These are phyloP conservation scores for Tetramorium simillimum DNA, from an alignment of 1,140 invertebrate species.

Conservation along the genomic window DNA sequence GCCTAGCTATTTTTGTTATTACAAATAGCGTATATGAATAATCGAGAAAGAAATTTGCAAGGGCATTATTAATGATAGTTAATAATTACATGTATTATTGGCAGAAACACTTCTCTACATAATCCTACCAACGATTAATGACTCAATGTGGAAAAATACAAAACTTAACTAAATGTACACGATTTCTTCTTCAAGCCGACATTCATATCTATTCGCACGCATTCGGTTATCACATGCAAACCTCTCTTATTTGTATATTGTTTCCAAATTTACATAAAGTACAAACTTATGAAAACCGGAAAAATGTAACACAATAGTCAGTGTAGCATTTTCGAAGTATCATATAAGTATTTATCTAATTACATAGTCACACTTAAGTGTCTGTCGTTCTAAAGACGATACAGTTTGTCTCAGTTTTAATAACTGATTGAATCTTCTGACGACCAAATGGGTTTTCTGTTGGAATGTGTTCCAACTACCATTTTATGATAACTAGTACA, in stretches of 20 bases:
- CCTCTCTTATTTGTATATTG: constrained; percentile 70
- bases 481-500: constrained; percentile 37
- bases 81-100: constrained; percentile 80
- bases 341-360: constrained; percentile 80
- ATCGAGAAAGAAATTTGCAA: constrained; percentile 69
- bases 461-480: constrained; percentile 76
- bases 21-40: constrained; percentile 73
- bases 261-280: constrained; percentile 84
- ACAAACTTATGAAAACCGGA: constrained; percentile 85
- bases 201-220: constrained; percentile 53
- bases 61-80: constrained; percentile 75
- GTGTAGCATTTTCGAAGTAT: constrained; percentile 76
- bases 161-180: constrained; percentile 85
- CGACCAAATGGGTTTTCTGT: constrained; percentile 55
- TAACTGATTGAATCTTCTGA: constrained; percentile 47
- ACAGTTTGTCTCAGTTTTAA: constrained; percentile 53
- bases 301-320: constrained; percentile 82
- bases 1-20: constrained; percentile 73
- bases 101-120: constrained; percentile 76
- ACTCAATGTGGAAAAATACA: constrained; percentile 85
- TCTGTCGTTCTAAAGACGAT: constrained; percentile 74
- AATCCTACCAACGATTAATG: constrained; percentile 82
- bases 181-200: constrained; percentile 67
- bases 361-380: constrained; percentile 82
- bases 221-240: constrained; percentile 55